Base-by-base conservation (phyloP, 1,140 invertebrate species). In the Zaprionus tsacasi region DNA sequence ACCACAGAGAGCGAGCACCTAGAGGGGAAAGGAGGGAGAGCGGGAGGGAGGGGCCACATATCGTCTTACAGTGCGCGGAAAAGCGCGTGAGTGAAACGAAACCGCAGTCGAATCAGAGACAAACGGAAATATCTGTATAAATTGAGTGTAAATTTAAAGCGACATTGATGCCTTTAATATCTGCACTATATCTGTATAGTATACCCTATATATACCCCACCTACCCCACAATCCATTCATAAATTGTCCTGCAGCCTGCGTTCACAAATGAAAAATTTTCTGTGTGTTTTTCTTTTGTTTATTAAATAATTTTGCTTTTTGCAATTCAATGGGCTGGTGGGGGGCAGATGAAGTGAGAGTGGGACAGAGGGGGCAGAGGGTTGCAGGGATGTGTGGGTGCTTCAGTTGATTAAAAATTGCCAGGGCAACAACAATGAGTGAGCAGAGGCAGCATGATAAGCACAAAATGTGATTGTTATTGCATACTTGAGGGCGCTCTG, bases 381-480 rank as follows among this genome's bases (percentile, higher is more conserved):
- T 27, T 27, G 25, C 5, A 61, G 43, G 11, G 66, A 43, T n/a
- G 66, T 58, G 25, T 30, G 48, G 38, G 35, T 12, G 54, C 27
- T 67, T 25, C 71, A 55, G 63, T 72, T 76, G 74, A 76, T 76
- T 72, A 76, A 76, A 72, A 67, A 72, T 72, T 72, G 69, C 52
- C 69, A 61, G n/a, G 74, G 36, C 63, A 76, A 72, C 74, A 43
- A 30, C 17, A 59, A 58, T 15, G 38, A 67, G 55, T 27, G 13
- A 6, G 15, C 13, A 10, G 43, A 15, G n/a, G 55, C 55, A 67
- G n/a, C 57, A 30, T 78, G 60, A 73, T 80, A 66, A 72, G 57
- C 55, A 55, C 40, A 86, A 81, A 81, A 86, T 85, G 54, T 72
- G 82, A 81, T 86, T 85, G 70, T 86, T 78, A 81, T 83, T 67